Evolutionary conservation across 2,113 vertebrate genomes (phyloP).

Genomic region (Erpornis zantholeuca): DNA sequence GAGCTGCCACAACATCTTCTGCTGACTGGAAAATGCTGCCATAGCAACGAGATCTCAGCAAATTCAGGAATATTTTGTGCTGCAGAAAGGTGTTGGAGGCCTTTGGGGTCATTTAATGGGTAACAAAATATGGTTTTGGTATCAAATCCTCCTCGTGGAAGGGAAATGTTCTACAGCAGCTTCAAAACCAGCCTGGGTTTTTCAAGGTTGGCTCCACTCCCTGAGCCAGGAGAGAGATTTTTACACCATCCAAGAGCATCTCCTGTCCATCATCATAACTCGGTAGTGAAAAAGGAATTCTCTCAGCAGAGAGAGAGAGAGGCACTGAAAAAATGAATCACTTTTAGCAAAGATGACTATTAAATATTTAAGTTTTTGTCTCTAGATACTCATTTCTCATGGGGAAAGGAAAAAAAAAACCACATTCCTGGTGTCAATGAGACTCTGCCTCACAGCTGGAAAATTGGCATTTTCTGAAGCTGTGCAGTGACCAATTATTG

Average conservation of each 20-base stretch:
- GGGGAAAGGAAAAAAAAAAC: not conserved
- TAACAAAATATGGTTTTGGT: not conserved
- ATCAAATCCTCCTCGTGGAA: not conserved
- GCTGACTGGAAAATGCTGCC: not conserved
- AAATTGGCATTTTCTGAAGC: not conserved
- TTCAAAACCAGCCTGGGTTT: not conserved
- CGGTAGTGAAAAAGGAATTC: not conserved
- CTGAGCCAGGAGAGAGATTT: not conserved
- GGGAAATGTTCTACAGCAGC: not conserved
- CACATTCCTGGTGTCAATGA: not conserved
- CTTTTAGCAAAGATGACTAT: not conserved
- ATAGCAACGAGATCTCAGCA: rapidly evolving
- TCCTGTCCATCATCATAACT: not conserved
- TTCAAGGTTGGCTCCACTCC: not conserved
- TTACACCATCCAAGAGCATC: not conserved
- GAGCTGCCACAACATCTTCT: not conserved
- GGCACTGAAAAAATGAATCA: not conserved
- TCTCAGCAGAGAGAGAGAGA: not conserved
- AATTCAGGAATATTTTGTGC: not conserved
- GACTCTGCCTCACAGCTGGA: not conserved
- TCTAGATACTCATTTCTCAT: not conserved
- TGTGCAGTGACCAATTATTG: not conserved
- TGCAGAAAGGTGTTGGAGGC: not conserved
- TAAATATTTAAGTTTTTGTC: not conserved
- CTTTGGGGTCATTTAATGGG: rapidly evolving